Evolutionary conservation across 2,113 vertebrate genomes (phyloP), one percentile per base, ranked within the genome.

Genomic region (Numida meleagris): DNA sequence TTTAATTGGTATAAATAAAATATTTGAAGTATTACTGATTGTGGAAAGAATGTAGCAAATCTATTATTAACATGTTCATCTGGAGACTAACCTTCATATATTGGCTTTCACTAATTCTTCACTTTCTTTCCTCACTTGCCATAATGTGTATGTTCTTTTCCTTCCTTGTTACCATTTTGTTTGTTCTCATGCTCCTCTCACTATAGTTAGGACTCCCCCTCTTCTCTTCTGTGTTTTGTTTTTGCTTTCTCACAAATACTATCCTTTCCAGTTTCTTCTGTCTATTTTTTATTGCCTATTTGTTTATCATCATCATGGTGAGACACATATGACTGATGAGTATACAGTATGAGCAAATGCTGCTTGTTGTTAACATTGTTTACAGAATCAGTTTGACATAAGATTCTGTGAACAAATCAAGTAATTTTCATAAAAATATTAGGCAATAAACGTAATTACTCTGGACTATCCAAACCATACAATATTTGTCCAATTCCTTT

Each of bases 51-150:
- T 63, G 67, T 71, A 67, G 2, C 4, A 90, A 92, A 50, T 29
- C 3, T 2, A 14, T 45, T 82, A 31, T 3, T 71, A 12, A 14
- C 4, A 14, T 19, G 3, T 15, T 40, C 0, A 48, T 8, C 36
- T 77, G 33, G 45, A 77, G n/a, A 24, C 12, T 68, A 29, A n/a
- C 2, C 33, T 90, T 82, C 5, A 6, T 18, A 5, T 43, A 31
- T 8, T 33, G 9, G 36, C 27, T 78, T 71, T 9, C 3, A 23
- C 6, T 24, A 58, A 3, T 7, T 79, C n/a, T 80, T 4, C 17
- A 43, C 6, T 3, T 90, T 82, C 7, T 18, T 38, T 61, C 15
- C 17, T 58, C 82, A 31, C 4, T 10, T 25, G 29, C 25, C 77
- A 34, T 8, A 73, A 33, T 55, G 70, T 68, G 1, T 38, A 38